phyloP scores from a whole-genome alignment of 2,113 vertebrate species.

The Osmerus eperlanus region DNA sequence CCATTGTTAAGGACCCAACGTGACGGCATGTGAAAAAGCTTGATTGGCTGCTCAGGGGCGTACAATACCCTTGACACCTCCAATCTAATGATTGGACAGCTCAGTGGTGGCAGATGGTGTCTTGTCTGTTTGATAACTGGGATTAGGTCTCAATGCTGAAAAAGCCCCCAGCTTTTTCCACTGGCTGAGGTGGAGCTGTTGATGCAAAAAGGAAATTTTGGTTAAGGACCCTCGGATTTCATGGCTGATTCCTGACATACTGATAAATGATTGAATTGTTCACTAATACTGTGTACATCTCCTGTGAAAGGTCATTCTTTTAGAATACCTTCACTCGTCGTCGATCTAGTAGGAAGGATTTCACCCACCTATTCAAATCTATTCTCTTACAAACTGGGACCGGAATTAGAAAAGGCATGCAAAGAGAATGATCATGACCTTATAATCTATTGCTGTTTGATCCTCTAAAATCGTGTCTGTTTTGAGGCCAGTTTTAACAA shows the following conservation, averaged over 20 bases:
- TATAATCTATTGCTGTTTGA: too few relatives aligned
- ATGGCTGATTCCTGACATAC: not conserved
- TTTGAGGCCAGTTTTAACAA: too few relatives aligned
- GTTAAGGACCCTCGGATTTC: slow-evolving; percentile 27
- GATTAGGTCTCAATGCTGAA: slow-evolving; percentile 65
- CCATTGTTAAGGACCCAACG: slow-evolving; percentile 27
- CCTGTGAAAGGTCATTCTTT: too few relatives aligned
- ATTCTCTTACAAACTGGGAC: too few relatives aligned
- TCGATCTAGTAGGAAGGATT: too few relatives aligned
- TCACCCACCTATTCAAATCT: too few relatives aligned
- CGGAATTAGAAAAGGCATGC: too few relatives aligned
- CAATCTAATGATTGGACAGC: slow-evolving; percentile 52
- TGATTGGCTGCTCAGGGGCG: slow-evolving; percentile 41
- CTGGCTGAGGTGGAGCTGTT: slow-evolving; percentile 35
- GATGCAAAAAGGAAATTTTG: slow-evolving; percentile 40
- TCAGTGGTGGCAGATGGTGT: slow-evolving; percentile 74
- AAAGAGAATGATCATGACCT: too few relatives aligned
- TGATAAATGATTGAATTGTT: too few relatives aligned
- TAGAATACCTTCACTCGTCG: too few relatives aligned
- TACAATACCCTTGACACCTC: slow-evolving; percentile 61
- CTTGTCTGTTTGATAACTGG: slow-evolving; percentile 68
- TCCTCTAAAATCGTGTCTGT: too few relatives aligned
- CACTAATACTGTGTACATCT: too few relatives aligned
- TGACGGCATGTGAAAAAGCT: slow-evolving; percentile 41
- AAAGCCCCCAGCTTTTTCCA: slow-evolving; percentile 57